Evolutionary conservation across 92 coral and sea anemone species (phyloP), one percentile per base, ranked within the genome.

Genomic region (Epizoanthus rinbou): DNA sequence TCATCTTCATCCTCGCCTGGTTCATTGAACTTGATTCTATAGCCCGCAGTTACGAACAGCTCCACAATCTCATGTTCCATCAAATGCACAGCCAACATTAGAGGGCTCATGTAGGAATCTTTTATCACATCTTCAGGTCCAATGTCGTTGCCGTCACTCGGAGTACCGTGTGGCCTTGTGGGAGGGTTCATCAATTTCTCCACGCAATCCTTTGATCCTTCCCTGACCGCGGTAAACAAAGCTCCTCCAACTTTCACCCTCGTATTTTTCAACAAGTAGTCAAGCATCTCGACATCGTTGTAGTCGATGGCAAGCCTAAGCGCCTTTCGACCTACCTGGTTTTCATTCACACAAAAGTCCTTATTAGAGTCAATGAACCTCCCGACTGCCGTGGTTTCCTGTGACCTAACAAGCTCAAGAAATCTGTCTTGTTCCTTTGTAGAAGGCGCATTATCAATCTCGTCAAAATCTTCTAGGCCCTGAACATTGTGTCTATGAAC

Each of bases 181-280:
- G 85, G 35, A 17, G 22, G 31, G 1, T 39, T 58, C 33, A 91
- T 69, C 50, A 92, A 56, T 56, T 35, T 79, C 53, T 75, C 81
- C 16, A 84, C 89, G 25, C 91, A 88, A n/a, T 88, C 92, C 53
- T 83, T 75, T 5, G 93, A 79, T 54, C 90, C 87, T 52, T 86
- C 80, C 19, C 88, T 31, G 28, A 91, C 98, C n/a, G 95, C 90
- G 2, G 92, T 85, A 62, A 93, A 87, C 14, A 93, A 81, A 57
- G 91, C 86, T 5, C 85, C 83, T 1, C 91, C 91, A 22, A 93
- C 65, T 39, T 86, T 83, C 3, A 88, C 92, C 33, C 88, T 86
- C 39, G 92, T 87, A 9, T 82, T 66, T 57, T 82, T 79, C 59
- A 93, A 71, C 70, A 88, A 75, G 62, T 88, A 78, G 23, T 78